Evolutionary conservation across 2,888 invertebrate species (phyloP), one percentile per base, ranked within the genome.

Genomic region (Leucoma salicis): DNA sequence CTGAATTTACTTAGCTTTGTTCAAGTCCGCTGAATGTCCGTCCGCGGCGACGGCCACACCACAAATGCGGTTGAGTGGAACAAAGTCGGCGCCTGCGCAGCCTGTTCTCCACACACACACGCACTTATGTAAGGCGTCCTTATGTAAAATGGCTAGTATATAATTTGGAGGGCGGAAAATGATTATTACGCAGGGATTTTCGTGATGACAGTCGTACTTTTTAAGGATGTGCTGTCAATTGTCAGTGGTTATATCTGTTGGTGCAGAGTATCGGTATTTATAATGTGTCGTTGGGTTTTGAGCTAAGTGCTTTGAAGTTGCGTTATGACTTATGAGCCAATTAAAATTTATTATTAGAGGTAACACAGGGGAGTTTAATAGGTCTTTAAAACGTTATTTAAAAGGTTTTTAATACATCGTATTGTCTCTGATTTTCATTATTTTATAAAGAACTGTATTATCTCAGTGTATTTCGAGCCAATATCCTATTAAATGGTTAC

Each of bases 61-160:
- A 74, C 81, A 87, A 90, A 90, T 89, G 90, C 89, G 89, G 49
- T 77, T 82, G 78, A 86, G 82, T 90, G 90, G 89, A 90, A 89
- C 89, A 75, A 54, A 41, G 61, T 42, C 55, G 70, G 74, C 81
- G 79, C 84, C 70, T 59, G 85, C 86, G 86, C 86, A 81, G 60
- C 66, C 49, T 49, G 42, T 53, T 50, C 61, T 68, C 57, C 66
- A 57, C 65, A 66, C 71, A 68, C 64, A 63, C 67, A 65, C 65
- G 59, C 61, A 66, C 61, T 61, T 78, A 79, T 74, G 70, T 81
- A 79, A 74, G 74, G 48, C 46, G 53, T 58, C 70, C 79, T 82
- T 82, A 82, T 79, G 75, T 83, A 81, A 80, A 80, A 66, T 43
- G 56, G 47, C 42, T 55, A 44, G 74, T 73, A 74, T 75, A 70